Percentiles rank a stretch among this genome's conserved stretches.
These are phyloP conservation scores for Charaxes varanes DNA, from an alignment of 1,140 invertebrate species.

Conservation along the genomic window DNA sequence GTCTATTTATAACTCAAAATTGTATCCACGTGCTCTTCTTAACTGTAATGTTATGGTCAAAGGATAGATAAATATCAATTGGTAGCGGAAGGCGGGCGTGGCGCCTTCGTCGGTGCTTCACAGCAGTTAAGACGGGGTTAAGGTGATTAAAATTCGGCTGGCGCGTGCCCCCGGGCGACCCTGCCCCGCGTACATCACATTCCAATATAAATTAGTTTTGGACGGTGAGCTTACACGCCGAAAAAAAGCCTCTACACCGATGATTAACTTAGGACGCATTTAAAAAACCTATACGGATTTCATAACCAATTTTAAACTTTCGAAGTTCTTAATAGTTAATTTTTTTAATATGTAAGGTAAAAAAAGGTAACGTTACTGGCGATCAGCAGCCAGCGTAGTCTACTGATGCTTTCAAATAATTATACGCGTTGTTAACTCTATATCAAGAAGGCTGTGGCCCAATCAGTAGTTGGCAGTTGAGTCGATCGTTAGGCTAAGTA, in stretches of 20 bases:
- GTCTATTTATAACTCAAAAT: too few species aligned
- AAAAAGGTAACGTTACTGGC: too few species aligned
- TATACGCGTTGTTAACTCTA: too few species aligned
- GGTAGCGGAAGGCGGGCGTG: conserved; percentile 26
- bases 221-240: conserved; percentile 44
- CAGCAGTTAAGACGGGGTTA: conserved; percentile 33
- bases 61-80: conserved; percentile 2
- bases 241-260: conserved; percentile 23
- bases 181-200: conserved; percentile 64
- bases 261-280: conserved; percentile 12
- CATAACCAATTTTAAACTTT: conserved; percentile 1
- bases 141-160: conserved; percentile 56
- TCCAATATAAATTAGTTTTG: conserved; percentile 70
- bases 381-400: too few species aligned
- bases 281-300: background rate
- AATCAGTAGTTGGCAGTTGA: too few species aligned
- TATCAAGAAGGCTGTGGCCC: too few species aligned
- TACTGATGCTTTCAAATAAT: too few species aligned
- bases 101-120: conserved; percentile 41
- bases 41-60: too few species aligned
- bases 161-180: conserved; percentile 50
- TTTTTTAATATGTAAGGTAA: too few species aligned
- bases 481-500: too few species aligned
- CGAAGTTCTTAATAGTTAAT: too few species aligned
- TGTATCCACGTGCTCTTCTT: too few species aligned